Conservation (phyloP, 2,888 invertebrate species). For the Neuroscelio doddi region DNA sequence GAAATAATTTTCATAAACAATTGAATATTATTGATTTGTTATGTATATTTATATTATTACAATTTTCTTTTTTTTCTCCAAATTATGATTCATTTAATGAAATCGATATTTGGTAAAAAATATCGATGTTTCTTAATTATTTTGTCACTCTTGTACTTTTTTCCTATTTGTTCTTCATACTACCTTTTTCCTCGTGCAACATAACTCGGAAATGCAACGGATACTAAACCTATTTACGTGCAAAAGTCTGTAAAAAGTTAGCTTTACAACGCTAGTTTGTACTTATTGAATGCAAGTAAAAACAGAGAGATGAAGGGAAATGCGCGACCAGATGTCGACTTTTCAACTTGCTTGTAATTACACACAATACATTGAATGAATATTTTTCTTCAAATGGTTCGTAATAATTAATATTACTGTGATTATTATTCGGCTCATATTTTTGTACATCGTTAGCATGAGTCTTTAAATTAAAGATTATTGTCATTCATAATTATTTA, state of each 20-base stretch:
- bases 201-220: conserved; percentile 37
- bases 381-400: neutral
- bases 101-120: neutral
- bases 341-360: conserved; percentile 20
- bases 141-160: conserved; percentile 13
- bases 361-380: conserved; percentile 9
- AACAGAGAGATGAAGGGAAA: neutral
- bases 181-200: conserved; percentile 28
- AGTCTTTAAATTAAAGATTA: too few relatives aligned
- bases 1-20: too few relatives aligned
- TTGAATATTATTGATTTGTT: too few relatives aligned
- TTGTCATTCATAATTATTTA: too few relatives aligned
- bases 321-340: conserved; percentile 28
- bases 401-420: conserved; percentile 8
- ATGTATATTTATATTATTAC: too few relatives aligned
- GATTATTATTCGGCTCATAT: too few relatives aligned
- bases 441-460: too few relatives aligned
- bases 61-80: too few relatives aligned
- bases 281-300: conserved; percentile 9
- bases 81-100: too few relatives aligned
- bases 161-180: conserved; percentile 14
- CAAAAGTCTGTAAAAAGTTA: conserved; percentile 42
- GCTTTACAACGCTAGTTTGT: conserved; percentile 38
- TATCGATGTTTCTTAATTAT: neutral
- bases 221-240: conserved; percentile 47